Evolutionary conservation across 1,140 invertebrate species (phyloP), one percentile per base, ranked within the genome.

Genomic region (Hylyphantes graminicola): DNA sequence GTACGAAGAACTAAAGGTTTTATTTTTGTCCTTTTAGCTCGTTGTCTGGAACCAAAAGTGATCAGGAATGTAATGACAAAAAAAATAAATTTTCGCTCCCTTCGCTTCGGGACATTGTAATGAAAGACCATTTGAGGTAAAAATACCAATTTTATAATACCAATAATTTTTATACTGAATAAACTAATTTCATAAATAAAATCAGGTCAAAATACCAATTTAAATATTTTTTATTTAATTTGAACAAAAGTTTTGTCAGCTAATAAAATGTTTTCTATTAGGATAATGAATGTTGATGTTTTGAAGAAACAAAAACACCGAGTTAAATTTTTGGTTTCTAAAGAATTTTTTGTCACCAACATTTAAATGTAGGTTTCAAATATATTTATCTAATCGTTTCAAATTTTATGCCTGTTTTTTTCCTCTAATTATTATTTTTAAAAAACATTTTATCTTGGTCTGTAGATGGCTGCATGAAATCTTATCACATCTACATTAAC

Each of bases 251-350:
- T 2, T 53, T 65, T 79, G 10, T 15, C 57, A 68, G 19, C n/a
- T 78, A 15, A 21, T 72, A 51, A 48, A n/a, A 68, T 72, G 51
- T 67, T 54, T 86, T 50, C 57, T 74, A 54, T 53, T 55, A 90
- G 97, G 86, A 99, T 99, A 86, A 99, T 99, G 98, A n/a, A 99
- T 99, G 97, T 89, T 98, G 63, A 98, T 84, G 95, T 98, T 0
- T 91, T 98, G 68, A 99, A 98, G 89, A 93, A 99, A 99, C 98
- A 96, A 98, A n/a, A 89, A 95, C 95, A 3, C 96, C 97, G n/a
- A 5, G 98, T 99, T 2, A 99, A 99, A 89, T n/a, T 99, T 99
- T 91, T 99, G 98, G 98, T 99, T 99, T 88, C 90, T 99, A 35
- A 99, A 99, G 90, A 99, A 99, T 91, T 99, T 99, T 90, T 91